phyloP scores from a whole-genome alignment of 2,113 vertebrate genomes.

The Solea senegalensis region DNA sequence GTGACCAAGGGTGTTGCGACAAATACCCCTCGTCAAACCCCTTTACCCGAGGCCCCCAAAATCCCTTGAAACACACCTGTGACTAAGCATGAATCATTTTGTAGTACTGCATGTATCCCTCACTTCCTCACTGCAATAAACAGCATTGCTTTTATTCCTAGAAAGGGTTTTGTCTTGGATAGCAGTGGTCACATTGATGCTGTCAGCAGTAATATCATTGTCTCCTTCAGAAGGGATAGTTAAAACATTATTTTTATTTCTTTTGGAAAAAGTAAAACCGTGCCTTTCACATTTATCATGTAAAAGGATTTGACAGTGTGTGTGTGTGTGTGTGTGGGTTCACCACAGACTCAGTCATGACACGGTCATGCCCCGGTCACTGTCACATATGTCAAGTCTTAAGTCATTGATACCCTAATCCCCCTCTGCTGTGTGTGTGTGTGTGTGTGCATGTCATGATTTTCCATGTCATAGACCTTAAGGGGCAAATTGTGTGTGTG shows the following conservation, averaged over 20 bases:
- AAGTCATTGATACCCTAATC: constrained; percentile 48
- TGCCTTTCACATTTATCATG: constrained; percentile 7
- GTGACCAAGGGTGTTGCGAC: too few relatives aligned
- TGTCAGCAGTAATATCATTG: constrained; percentile 35
- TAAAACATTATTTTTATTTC: constrained; percentile 7
- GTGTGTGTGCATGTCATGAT: constrained; percentile 28
- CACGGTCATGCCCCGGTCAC: constrained; percentile 28
- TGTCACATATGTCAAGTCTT: constrained; percentile 45
- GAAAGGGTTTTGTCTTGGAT: constrained; percentile 29
- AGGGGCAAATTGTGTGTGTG: constrained; percentile 39
- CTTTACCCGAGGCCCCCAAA: too few relatives aligned
- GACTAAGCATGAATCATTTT: too few relatives aligned
- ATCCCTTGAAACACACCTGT: too few relatives aligned
- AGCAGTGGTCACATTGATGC: constrained; percentile 39
- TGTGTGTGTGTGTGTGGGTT: constrained; percentile 5
- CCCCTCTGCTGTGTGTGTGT: not conserved
- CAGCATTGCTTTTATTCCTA: constrained; percentile 20
- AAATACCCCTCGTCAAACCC: too few relatives aligned
- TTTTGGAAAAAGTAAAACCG: constrained; percentile 4
- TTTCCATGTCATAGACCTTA: constrained; percentile 62
- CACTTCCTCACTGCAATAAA: constrained; percentile 16
- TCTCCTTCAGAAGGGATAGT: constrained; percentile 30
- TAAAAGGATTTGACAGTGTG: constrained; percentile 66
- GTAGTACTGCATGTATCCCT: constrained; percentile 11
- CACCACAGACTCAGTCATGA: not conserved